Evolutionary conservation across 2,888 invertebrate species (phyloP), one percentile per base, ranked within the genome.

Genomic region (Chloroclysta siterata): DNA sequence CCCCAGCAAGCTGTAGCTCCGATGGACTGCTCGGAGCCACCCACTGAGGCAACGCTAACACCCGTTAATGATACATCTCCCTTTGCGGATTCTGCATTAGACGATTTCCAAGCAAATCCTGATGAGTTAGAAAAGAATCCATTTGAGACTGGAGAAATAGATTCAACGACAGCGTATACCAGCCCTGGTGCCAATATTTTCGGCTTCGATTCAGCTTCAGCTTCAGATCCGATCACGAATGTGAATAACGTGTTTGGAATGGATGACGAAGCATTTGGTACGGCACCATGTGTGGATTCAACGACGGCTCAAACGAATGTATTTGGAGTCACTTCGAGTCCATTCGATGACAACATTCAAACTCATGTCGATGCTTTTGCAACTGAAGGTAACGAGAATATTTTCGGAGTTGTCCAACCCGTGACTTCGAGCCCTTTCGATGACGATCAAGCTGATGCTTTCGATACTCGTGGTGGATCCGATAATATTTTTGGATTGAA

Each of bases 21-120:
- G 2, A 90, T 91, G 87, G 91, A 91, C 70, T 88, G 86, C 65
- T 85, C 90, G 2, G 90, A 91, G 65, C 79, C 83, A 1, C 75
- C 74, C 1, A 65, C 71, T 14, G 83, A 81, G 22, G 67, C 68
- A 1, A 63, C 76, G 0, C 65, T 73, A 5, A 64, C 72, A 6
- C 71, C 80, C 0, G 73, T 80, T n/a, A 81, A 82, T 17, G 61
- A 61, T 52, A 76, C 80, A 4, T 89, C 90, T 42, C 88, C 90
- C 1, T 89, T 90, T 72, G 81, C 81, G 2, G 87, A 85, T 41
- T 69, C 73, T 2, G 69, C 66, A 1, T 77, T 74, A 41, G 80
- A 82, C 3, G 74, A 73, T 29, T 75, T 79, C 15, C 69, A 78
- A 59, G 65, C 69, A 11, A 72, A 75, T 28, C 63, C 66, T 0